phyloP scores from a whole-genome alignment of 2,888 invertebrate species.

The Lepidochitona cinerea region DNA sequence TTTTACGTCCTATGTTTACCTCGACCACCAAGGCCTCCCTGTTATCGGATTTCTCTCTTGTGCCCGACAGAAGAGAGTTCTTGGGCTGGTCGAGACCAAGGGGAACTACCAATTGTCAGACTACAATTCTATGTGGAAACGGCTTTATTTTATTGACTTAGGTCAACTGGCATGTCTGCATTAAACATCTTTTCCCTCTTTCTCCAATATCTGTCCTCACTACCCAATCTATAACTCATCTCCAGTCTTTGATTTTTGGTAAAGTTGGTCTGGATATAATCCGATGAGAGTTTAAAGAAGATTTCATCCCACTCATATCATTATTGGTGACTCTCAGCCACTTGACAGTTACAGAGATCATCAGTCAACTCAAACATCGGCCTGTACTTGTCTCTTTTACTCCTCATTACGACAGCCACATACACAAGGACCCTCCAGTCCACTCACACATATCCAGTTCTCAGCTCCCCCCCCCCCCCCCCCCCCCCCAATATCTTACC shows the following conservation, averaged over 20 bases:
- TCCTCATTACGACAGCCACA: too few relatives aligned
- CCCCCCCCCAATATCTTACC: too few relatives aligned
- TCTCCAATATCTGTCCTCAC: neutral
- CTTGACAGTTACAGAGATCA: too few relatives aligned
- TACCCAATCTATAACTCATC: neutral
- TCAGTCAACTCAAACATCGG: neutral
- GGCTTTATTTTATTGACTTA: neutral
- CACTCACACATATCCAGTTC: too few relatives aligned
- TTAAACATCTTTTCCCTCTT: neutral
- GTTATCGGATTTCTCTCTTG: slow-evolving; percentile 8
- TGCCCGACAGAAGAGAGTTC: neutral
- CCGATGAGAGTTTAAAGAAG: neutral
- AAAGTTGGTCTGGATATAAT: neutral
- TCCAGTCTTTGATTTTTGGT: neutral
- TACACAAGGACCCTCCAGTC: too few relatives aligned
- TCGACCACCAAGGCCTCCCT: neutral
- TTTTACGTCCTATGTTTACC: slow-evolving; percentile 34
- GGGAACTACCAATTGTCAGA: neutral
- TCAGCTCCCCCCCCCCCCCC: too few relatives aligned
- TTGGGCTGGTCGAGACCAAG: neutral
- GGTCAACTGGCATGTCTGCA: neutral
- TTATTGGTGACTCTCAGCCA: neutral
- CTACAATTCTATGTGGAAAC: neutral
- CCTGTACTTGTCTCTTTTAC: too few relatives aligned
- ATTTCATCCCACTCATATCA: neutral